A percentile compares a stretch with the other conserved stretches of the same genome.
These are phyloP conservation scores for Shargacucullia verbasci DNA, from an alignment of 2,888 invertebrate genomes.

Conservation along the genomic window DNA sequence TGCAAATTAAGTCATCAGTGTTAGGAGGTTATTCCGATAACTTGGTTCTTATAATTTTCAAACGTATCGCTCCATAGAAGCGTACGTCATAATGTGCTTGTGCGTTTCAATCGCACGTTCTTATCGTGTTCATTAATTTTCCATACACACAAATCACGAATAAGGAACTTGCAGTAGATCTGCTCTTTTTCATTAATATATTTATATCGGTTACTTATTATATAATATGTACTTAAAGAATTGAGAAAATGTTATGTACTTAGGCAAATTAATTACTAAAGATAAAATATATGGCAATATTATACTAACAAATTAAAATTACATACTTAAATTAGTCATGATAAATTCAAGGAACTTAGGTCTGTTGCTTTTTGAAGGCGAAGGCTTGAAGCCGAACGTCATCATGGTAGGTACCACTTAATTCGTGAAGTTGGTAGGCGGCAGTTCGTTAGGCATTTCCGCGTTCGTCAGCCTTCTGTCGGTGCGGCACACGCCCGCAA, in stretches of 20 bases:
- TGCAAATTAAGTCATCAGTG: slow-evolving; percentile 51
- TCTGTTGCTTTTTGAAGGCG: slow-evolving; percentile 34
- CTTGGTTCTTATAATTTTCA: slow-evolving; percentile 30
- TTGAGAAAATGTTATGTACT: too few species aligned
- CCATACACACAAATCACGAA: slow-evolving; percentile 34
- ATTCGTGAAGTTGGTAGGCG: slow-evolving; percentile 82
- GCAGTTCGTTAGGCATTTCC: slow-evolving; percentile 79
- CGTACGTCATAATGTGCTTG: slow-evolving; percentile 48
- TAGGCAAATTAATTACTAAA: too few species aligned
- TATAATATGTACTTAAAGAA: too few species aligned
- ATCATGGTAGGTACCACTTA: slow-evolving; percentile 65
- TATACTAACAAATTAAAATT: too few species aligned
- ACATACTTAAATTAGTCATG: slow-evolving; percentile 17
- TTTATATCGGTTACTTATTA: too few species aligned
- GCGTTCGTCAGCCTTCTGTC: slow-evolving; percentile 78
- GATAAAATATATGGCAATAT: too few species aligned
- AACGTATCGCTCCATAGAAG: slow-evolving; percentile 43
- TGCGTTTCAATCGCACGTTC: slow-evolving; percentile 32
- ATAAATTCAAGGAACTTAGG: slow-evolving; percentile 48
- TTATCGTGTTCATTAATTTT: slow-evolving; percentile 48
- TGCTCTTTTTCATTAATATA: too few species aligned
- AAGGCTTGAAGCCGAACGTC: slow-evolving; percentile 53
- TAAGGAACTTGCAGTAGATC: slow-evolving; percentile 7
- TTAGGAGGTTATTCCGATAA: slow-evolving; percentile 55
- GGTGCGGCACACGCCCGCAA: slow-evolving; percentile 78